A percentile compares a stretch with the other conserved stretches of the same genome.
phyloP scores from a whole-genome alignment of 2,797 vertebrate genomes.

The Erpetoichthys calabaricus region DNA sequence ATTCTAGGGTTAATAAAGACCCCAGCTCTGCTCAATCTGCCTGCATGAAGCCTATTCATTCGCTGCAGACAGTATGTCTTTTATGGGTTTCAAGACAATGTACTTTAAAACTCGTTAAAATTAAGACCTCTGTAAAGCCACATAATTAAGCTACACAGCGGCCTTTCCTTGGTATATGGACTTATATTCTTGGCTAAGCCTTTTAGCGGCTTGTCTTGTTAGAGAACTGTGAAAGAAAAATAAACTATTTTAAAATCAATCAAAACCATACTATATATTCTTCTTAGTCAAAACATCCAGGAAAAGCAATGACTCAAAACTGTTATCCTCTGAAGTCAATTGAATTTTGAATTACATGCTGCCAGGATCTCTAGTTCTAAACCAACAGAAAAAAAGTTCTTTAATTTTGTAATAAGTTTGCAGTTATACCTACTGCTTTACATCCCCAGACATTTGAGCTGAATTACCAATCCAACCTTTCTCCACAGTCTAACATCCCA shows the following conservation, averaged over 20 bases:
- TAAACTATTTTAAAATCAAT: slow-evolving; percentile 49
- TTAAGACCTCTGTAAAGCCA: slow-evolving; percentile 40
- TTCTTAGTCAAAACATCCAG: no score
- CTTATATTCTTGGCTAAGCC: slow-evolving; percentile 23
- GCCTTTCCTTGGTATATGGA: slow-evolving; percentile 28
- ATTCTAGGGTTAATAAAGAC: slow-evolving; percentile 80
- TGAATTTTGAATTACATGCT: no score
- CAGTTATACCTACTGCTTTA: no score
- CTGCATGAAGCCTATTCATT: slow-evolving; percentile 57
- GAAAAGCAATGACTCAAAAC: no score
- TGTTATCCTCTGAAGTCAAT: no score
- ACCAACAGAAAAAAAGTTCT: no score
- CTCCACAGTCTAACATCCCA: no score
- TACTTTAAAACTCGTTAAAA: slow-evolving; percentile 64
- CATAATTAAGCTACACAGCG: slow-evolving; percentile 35
- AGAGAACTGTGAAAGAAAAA: slow-evolving; percentile 42
- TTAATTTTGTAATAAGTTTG: no score
- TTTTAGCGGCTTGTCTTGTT: slow-evolving; percentile 37
- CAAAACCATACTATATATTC: slow-evolving; percentile 16
- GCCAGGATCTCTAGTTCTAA: no score
- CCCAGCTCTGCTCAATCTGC: slow-evolving; percentile 46
- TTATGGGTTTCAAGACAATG: slow-evolving; percentile 59
- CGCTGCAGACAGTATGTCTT: slow-evolving; percentile 48
- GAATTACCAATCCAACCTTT: no score
- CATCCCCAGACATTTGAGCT: no score